A percentile compares a stretch with the other conserved stretches of the same genome.
Conservation (phyloP, 2,888 invertebrate genomes). For the Tipula confusa region DNA sequence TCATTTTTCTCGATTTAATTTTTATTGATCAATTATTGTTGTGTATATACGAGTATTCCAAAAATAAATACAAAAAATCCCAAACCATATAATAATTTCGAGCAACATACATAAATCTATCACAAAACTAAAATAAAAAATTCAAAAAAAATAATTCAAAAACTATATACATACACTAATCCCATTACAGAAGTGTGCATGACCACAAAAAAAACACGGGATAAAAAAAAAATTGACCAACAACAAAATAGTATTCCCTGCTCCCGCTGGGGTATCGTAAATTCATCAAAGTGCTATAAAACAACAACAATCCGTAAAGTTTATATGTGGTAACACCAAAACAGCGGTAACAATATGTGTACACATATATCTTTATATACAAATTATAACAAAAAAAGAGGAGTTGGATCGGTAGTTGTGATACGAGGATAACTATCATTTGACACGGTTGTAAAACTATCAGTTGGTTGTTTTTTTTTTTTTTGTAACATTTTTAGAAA, state of each 20-base stretch:
- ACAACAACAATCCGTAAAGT: background rate
- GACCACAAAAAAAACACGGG: background rate
- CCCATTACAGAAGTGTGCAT: constrained; percentile 25
- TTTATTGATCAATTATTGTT: constrained; percentile 20
- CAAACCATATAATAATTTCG: background rate
- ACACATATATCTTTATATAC: too few species aligned
- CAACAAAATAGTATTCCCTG: constrained; percentile 7
- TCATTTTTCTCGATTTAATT: constrained; percentile 9
- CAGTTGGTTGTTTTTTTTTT: background rate
- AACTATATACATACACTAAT: constrained; percentile 25
- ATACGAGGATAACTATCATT: constrained; percentile 7
- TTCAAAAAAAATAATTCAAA: background rate
- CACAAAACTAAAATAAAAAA: background rate
- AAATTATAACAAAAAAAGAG: background rate
- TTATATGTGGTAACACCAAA: constrained; percentile 6
- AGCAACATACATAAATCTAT: constrained; percentile 13
- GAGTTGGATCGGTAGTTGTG: background rate
- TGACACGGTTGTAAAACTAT: constrained; percentile 25
- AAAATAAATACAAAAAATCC: constrained; percentile 5
- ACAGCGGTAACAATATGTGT: constrained; percentile 20
- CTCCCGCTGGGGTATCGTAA: constrained; percentile 32
- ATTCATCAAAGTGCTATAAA: constrained; percentile 31
- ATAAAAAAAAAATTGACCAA: background rate
- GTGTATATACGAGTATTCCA: background rate
- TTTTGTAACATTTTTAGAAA: background rate